Evolutionary conservation across 2,888 invertebrate genomes (phyloP).

Genomic region (Odontomyia ornata): DNA sequence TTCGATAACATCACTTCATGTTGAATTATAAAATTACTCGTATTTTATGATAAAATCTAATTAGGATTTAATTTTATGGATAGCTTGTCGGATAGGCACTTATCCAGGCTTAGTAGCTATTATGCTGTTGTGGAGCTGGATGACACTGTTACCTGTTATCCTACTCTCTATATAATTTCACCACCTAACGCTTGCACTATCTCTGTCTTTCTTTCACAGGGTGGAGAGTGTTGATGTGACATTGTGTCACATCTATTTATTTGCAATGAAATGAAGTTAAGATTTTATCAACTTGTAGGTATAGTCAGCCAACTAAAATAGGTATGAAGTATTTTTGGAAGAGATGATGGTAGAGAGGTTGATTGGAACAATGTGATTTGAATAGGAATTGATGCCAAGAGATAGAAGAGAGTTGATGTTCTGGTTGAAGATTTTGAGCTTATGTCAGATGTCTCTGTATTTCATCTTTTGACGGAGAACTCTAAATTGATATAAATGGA

Average conservation of each 20-base stretch:
- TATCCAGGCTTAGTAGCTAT: conserved; percentile 37
- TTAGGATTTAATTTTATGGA: conserved; percentile 51
- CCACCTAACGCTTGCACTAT: no score
- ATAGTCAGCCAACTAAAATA: conserved; percentile 5
- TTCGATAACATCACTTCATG: conserved; percentile 49
- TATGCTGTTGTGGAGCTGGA: not conserved
- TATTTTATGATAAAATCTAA: conserved; percentile 50
- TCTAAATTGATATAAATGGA: no score
- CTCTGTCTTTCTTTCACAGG: not conserved
- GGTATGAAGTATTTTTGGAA: not conserved
- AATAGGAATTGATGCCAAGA: no score
- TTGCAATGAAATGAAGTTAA: conserved; percentile 17
- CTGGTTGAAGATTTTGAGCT: no score
- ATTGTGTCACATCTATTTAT: conserved; percentile 22
- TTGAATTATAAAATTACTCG: conserved; percentile 51
- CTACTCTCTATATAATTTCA: not conserved
- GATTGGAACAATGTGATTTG: conserved; percentile 9
- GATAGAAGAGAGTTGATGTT: no score
- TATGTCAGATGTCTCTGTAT: no score
- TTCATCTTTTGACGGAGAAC: no score
- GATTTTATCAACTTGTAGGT: conserved; percentile 25
- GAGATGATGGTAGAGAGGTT: not conserved
- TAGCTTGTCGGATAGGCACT: conserved; percentile 46
- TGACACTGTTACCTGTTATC: not conserved
- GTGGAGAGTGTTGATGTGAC: conserved; percentile 13